Percentiles rank a stretch among this genome's conserved stretches.
These are phyloP conservation scores for Eutrigla gurnardus DNA, from an alignment of 2,797 vertebrate genomes.

Conservation along the genomic window DNA sequence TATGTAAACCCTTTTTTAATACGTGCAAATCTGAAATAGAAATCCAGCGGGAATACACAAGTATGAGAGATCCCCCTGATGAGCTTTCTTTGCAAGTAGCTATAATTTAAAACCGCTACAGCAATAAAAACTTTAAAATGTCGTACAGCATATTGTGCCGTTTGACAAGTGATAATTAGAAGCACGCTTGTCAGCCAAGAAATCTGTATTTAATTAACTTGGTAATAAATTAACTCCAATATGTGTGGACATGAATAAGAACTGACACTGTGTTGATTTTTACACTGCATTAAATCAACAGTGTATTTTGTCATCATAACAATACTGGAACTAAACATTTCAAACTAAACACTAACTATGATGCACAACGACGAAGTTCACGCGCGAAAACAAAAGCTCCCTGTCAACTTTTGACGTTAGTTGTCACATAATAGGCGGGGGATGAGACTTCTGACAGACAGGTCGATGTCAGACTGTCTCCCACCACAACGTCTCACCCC, in stretches of 20 bases:
- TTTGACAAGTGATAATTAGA: background rate
- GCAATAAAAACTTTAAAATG: background rate
- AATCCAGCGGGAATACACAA: background rate
- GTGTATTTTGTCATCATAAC: background rate
- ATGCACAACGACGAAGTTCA: background rate
- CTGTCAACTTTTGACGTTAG: background rate
- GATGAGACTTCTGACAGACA: constrained; percentile 61
- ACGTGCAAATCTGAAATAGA: background rate
- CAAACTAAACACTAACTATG: background rate
- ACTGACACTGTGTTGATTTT: constrained; percentile 9
- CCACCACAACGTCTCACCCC: constrained; percentile 26
- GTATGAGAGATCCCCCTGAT: background rate
- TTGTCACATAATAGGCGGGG: constrained; percentile 7
- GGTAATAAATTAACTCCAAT: background rate
- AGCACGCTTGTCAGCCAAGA: background rate
- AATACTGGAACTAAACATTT: background rate
- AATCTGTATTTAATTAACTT: background rate
- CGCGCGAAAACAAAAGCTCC: constrained; percentile 9
- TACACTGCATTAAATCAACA: constrained; percentile 9
- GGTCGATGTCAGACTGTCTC: constrained; percentile 71
- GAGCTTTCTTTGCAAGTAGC: background rate
- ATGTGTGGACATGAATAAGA: background rate
- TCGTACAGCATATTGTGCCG: background rate
- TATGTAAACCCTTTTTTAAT: background rate
- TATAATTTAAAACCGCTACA: background rate